phyloP scores from a whole-genome alignment of 2,113 vertebrate genomes.

The Nyctibius bracteatus region DNA sequence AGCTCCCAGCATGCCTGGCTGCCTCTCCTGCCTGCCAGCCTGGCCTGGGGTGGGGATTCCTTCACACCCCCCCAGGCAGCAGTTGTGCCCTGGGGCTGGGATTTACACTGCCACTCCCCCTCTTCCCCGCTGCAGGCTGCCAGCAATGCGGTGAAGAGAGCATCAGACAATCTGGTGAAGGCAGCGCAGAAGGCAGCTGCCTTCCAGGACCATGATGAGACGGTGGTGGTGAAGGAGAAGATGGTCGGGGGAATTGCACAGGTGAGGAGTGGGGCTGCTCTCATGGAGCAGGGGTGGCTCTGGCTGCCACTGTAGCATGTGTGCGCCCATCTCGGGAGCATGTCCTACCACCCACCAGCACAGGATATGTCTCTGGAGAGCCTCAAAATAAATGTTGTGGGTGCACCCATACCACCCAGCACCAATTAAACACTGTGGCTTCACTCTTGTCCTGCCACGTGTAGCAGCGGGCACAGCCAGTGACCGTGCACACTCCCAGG shows the following conservation, averaged over 20 bases:
- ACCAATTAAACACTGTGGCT: background rate
- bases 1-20: background rate
- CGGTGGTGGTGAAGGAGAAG: constrained; percentile 90
- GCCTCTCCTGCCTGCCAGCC: background rate
- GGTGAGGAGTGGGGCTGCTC: constrained; percentile 69
- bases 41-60: background rate
- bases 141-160: constrained; percentile 91
- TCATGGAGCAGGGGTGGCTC: background rate
- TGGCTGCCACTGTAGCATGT: background rate
- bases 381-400: background rate
- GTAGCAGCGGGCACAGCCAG: background rate
- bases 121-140: constrained; percentile 76
- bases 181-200: constrained; percentile 96
- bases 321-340: background rate
- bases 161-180: constrained; percentile 95
- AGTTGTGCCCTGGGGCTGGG: background rate
- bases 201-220: constrained; percentile 90
- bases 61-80: background rate
- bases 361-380: background rate
- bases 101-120: rapidly evolving
- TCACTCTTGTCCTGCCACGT: background rate
- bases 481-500: background rate
- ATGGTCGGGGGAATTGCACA: constrained; percentile 98
- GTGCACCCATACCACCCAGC: background rate
- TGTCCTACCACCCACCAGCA: background rate